These are phyloP conservation scores for Nyctibius bracteatus DNA, from an alignment of 2,113 vertebrate genomes.

Conservation along the genomic window DNA sequence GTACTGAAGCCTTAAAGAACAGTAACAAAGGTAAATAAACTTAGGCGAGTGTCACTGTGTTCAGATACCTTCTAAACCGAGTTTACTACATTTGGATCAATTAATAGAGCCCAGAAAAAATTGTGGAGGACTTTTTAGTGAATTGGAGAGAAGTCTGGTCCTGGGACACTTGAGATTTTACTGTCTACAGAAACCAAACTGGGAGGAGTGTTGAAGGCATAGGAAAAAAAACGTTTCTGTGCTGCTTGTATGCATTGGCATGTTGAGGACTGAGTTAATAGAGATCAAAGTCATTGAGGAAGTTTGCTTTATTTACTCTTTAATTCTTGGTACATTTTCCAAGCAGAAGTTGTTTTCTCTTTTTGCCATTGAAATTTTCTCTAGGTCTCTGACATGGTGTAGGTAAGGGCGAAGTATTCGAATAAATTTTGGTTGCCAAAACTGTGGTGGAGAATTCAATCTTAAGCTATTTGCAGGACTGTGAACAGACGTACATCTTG, in stretches of 20 bases:
- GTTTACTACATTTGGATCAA: background rate
- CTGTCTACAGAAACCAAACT: background rate
- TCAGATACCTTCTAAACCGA: background rate
- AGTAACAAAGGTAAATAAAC: background rate
- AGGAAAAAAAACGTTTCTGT: background rate
- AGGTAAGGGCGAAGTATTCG: background rate
- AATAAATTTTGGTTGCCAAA: background rate
- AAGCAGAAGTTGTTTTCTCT: background rate
- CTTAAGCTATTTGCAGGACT: background rate
- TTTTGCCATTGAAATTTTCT: background rate
- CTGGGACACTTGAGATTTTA: background rate
- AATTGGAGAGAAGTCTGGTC: background rate
- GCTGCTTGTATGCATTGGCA: background rate
- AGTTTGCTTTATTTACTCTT: background rate
- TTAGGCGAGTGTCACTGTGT: background rate
- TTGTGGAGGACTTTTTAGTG: accelerated
- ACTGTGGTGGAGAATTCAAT: background rate
- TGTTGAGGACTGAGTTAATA: background rate
- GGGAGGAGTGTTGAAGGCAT: background rate
- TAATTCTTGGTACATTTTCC: background rate
- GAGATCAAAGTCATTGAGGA: background rate
- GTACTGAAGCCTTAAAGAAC: background rate
- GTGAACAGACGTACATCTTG: background rate
- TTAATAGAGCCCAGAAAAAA: background rate
- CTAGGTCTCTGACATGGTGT: background rate